Conservation (phyloP, 2,888 invertebrate genomes). For the Netelia virgata region DNA sequence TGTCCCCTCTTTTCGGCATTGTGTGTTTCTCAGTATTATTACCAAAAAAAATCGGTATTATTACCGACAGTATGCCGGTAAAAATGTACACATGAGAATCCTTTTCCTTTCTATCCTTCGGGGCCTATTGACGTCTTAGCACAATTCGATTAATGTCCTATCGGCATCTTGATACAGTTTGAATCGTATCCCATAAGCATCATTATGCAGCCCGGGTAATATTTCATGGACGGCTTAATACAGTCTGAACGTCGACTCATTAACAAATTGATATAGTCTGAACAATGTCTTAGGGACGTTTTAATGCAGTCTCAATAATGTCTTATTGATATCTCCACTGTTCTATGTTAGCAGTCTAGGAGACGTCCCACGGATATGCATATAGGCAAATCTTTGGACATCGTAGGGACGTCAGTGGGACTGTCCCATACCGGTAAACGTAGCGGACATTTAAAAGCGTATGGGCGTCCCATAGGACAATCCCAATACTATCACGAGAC, state of each 20-base stretch:
- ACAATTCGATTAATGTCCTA: no score
- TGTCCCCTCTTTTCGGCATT: no score
- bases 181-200: conserved; percentile 27
- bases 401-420: conserved; percentile 43
- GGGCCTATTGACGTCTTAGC: conserved; percentile 17
- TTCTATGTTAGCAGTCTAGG: conserved; percentile 25
- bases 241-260: conserved; percentile 19
- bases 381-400: conserved; percentile 41
- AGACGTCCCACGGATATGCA: conserved; percentile 33
- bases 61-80: conserved; percentile 4
- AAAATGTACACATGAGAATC: conserved; percentile 42
- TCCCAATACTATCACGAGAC: conserved; percentile 52
- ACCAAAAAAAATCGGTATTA: no score
- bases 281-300: conserved; percentile 21
- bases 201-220: conserved; percentile 20
- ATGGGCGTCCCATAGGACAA: conserved; percentile 52
- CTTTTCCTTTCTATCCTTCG: conserved; percentile 21
- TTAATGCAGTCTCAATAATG: conserved; percentile 26
- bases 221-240: conserved; percentile 28
- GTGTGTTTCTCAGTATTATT: no score
- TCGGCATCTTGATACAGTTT: conserved; percentile 26
- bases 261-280: conserved; percentile 25
- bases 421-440: conserved; percentile 57
- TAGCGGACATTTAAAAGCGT: conserved; percentile 53
- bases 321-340: conserved; percentile 46